Conservation (phyloP, 2,113 vertebrate genomes). For the Peromyscus californicus region DNA sequence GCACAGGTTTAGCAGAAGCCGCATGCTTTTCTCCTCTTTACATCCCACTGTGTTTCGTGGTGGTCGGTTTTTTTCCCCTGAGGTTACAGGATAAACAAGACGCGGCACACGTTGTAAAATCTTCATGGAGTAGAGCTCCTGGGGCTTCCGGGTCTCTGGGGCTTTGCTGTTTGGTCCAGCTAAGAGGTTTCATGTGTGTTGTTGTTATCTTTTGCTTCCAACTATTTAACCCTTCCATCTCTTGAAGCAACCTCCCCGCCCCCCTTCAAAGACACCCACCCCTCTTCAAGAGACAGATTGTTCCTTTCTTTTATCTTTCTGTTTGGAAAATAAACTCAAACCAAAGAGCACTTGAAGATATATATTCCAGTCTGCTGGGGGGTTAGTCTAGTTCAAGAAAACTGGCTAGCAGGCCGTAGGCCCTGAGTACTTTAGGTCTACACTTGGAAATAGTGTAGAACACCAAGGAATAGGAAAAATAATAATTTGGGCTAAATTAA, state of each 20-base stretch:
- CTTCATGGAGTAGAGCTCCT: constrained; percentile 63
- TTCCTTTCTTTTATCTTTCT: constrained; percentile 73
- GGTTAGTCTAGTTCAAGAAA: constrained; percentile 74
- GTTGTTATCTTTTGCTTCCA: constrained; percentile 65
- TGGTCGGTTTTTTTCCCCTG: constrained; percentile 79
- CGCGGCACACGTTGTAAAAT: constrained; percentile 72
- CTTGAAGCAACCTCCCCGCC: background rate
- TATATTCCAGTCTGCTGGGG: background rate
- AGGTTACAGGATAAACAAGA: constrained; percentile 78
- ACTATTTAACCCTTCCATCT: constrained; percentile 84
- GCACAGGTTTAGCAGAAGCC: background rate
- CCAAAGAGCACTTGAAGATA: constrained; percentile 23
- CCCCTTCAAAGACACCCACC: constrained; percentile 16
- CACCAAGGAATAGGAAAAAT: background rate
- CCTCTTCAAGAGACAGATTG: constrained; percentile 9
- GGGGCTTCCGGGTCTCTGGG: constrained; percentile 38
- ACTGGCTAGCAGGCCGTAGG: background rate
- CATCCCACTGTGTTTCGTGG: constrained; percentile 67
- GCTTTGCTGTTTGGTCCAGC: constrained; percentile 69
- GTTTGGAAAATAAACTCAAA: constrained; percentile 67
- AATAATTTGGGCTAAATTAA: background rate
- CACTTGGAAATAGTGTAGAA: background rate
- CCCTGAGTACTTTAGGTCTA: too few species aligned
- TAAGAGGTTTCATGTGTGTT: constrained; percentile 85
- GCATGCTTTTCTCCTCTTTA: background rate